Evolutionary conservation across 2,888 invertebrate species (phyloP).

Genomic region (Eupithecia dodoneata): DNA sequence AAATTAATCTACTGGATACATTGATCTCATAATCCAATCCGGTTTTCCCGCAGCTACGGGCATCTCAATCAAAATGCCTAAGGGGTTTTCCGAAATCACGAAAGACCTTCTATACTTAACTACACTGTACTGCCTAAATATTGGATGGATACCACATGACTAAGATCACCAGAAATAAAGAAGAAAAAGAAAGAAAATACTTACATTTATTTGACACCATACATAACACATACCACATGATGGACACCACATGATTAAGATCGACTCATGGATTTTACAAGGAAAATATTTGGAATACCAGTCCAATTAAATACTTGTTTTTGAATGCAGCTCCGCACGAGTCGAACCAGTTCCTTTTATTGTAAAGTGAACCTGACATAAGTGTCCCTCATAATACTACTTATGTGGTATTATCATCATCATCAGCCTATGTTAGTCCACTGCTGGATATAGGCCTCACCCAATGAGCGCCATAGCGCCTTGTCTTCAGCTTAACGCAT

Average conservation of each 20-base stretch:
- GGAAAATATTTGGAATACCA: slow-evolving; percentile 7
- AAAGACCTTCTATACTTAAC: background rate
- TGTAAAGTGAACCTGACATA: background rate
- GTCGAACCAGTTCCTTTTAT: background rate
- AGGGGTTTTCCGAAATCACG: background rate
- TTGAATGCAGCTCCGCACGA: background rate
- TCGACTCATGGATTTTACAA: slow-evolving; percentile 1
- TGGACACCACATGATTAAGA: background rate
- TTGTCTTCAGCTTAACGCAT: no score
- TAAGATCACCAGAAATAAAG: no score
- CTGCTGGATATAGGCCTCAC: no score
- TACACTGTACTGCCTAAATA: background rate
- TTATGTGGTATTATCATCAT: background rate
- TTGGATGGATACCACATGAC: no score
- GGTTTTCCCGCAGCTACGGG: background rate
- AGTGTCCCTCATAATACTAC: background rate
- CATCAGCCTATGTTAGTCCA: no score
- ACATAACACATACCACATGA: no score
- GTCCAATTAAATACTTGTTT: background rate
- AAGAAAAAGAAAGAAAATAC: no score
- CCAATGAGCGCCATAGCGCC: no score
- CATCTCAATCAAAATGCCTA: background rate
- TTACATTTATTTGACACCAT: no score
- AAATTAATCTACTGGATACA: background rate
- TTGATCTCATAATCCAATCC: background rate